phyloP scores from a whole-genome alignment of 1,140 invertebrate genomes.

The Archivesica marissinica region DNA sequence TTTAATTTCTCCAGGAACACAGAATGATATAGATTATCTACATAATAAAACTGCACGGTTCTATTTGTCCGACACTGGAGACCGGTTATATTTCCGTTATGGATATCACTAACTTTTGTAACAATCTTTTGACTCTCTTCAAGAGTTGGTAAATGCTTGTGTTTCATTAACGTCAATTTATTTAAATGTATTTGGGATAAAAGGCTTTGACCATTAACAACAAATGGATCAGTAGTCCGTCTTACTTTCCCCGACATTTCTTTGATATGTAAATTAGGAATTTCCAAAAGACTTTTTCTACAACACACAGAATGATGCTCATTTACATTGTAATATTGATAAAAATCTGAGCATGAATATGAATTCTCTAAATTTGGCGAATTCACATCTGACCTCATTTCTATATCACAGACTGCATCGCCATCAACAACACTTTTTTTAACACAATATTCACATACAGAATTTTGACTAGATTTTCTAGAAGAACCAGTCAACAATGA shows the following conservation, averaged over 20 bases:
- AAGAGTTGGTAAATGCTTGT: conserved; percentile 38
- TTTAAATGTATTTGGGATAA: conserved; percentile 49
- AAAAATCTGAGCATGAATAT: conserved; percentile 66
- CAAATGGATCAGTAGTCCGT: conserved; percentile 52
- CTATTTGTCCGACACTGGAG: conserved; percentile 87
- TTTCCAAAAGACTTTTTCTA: not conserved
- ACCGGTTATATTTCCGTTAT: conserved; percentile 78
- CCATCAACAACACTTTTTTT: conserved; percentile 12
- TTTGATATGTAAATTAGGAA: conserved; percentile 33
- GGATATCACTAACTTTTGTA: conserved; percentile 35
- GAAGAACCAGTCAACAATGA: conserved; percentile 28
- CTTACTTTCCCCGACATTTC: conserved; percentile 19
- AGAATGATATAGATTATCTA: conserved; percentile 89
- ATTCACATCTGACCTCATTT: conserved; percentile 1
- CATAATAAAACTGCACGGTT: conserved; percentile 88
- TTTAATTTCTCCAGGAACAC: conserved; percentile 90
- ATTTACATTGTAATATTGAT: conserved; percentile 66
- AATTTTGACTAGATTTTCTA: not conserved
- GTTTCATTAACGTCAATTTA: conserved; percentile 63
- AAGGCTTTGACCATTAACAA: conserved; percentile 57
- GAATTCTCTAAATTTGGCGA: conserved; percentile 27
- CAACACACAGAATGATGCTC: conserved; percentile 68
- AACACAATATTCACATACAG: conserved; percentile 69
- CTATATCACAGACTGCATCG: conserved; percentile 53
- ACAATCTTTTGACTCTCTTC: conserved; percentile 23